phyloP scores from a whole-genome alignment of 2,888 invertebrate species.

The Latrodectus hesperus region DNA sequence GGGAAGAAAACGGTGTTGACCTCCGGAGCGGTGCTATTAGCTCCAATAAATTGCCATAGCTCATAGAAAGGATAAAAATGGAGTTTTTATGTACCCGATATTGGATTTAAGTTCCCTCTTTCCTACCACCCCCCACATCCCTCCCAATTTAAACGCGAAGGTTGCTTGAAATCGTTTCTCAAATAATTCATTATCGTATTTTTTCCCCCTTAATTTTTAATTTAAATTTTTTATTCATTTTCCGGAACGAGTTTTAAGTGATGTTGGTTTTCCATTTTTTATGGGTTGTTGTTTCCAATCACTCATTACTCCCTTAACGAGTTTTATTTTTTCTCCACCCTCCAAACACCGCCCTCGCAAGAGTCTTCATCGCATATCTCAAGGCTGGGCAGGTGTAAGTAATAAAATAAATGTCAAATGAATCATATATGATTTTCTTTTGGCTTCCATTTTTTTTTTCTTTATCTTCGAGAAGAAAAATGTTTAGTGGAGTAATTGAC shows the following conservation, averaged over 20 bases:
- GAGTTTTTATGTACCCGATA: constrained; percentile 57
- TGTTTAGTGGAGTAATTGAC: not conserved
- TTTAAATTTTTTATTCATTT: constrained; percentile 66
- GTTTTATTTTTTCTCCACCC: not conserved
- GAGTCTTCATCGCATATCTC: constrained; percentile 14
- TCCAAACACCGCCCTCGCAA: constrained; percentile 9
- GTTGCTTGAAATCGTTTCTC: constrained; percentile 61
- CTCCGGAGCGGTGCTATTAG: constrained; percentile 49
- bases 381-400: constrained; percentile 63
- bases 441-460: not conserved
- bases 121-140: constrained; percentile 11
- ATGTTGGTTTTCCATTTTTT: constrained; percentile 3
- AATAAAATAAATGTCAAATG: constrained; percentile 67
- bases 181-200: constrained; percentile 69
- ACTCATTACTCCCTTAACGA: constrained; percentile 19
- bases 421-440: not conserved
- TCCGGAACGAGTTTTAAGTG: constrained; percentile 36
- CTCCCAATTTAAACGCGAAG: constrained; percentile 50
- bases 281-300: constrained; percentile 24
- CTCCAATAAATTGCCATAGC: constrained; percentile 52
- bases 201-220: constrained; percentile 66
- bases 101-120: constrained; percentile 58
- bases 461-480: not conserved
- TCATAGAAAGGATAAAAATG: constrained; percentile 49
- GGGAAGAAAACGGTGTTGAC: constrained; percentile 22